phyloP scores from a whole-genome alignment of 2,888 invertebrate species.

The Monopis laevigella region DNA sequence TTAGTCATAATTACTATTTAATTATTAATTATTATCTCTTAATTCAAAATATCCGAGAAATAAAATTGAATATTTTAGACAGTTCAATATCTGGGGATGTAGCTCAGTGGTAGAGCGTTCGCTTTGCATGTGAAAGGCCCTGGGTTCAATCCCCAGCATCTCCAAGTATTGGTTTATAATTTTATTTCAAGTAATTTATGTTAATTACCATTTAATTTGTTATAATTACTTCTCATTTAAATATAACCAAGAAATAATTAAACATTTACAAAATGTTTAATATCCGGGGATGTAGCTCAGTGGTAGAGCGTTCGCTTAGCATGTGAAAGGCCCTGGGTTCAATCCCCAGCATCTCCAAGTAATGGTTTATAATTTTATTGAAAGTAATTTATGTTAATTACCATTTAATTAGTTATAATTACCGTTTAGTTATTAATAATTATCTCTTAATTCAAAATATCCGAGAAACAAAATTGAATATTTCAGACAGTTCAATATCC shows the following conservation, averaged over 20 bases:
- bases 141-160: conserved; percentile 93
- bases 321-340: conserved; percentile 96
- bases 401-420: neutral
- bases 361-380: neutral
- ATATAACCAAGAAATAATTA: no score
- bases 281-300: conserved; percentile 55
- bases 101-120: conserved; percentile 86
- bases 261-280: no score
- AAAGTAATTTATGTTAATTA: neutral
- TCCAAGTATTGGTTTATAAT: conserved; percentile 69
- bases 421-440: neutral
- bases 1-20: neutral
- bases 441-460: no score
- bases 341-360: conserved; percentile 93
- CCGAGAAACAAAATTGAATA: no score
- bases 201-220: neutral
- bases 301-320: conserved; percentile 98
- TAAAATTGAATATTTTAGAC: no score
- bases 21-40: neutral
- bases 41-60: no score
- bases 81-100: conserved; percentile 66
- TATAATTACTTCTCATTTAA: no score
- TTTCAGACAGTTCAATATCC: no score
- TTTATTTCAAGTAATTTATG: neutral
- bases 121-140: conserved; percentile 99